phyloP scores from a whole-genome alignment of 2,113 vertebrate species.

The Cheilinus undulatus region DNA sequence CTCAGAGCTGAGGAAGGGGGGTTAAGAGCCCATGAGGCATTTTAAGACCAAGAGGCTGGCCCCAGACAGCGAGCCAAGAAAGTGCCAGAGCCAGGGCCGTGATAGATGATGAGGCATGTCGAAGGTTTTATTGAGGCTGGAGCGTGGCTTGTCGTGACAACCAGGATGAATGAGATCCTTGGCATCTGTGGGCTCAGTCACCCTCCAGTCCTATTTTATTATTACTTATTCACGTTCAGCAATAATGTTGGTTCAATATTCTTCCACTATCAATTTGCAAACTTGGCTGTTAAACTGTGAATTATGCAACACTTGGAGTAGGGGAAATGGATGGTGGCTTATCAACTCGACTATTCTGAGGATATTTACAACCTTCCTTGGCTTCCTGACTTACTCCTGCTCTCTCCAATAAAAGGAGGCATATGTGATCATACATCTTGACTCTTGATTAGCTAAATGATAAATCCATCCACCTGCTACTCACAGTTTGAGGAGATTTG shows the following conservation, averaged over 20 bases:
- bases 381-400: slow-evolving; percentile 18
- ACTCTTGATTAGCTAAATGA: slow-evolving; percentile 44
- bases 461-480: slow-evolving; percentile 12
- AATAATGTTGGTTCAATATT: slow-evolving; percentile 62
- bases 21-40: slow-evolving; percentile 21
- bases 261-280: slow-evolving; percentile 64
- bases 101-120: slow-evolving; percentile 62
- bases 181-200: slow-evolving; percentile 42
- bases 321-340: slow-evolving; percentile 22
- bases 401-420: slow-evolving; percentile 5
- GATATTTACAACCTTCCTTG: slow-evolving; percentile 46
- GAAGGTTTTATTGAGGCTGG: slow-evolving; percentile 61
- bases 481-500: slow-evolving; percentile 38
- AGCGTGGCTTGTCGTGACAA: slow-evolving; percentile 52
- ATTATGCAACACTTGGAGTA: slow-evolving; percentile 58
- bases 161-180: slow-evolving; percentile 61
- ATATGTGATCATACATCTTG: slow-evolving; percentile 16
- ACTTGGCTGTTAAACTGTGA: slow-evolving; percentile 66
- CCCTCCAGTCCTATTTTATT: slow-evolving; percentile 45
- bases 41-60: slow-evolving; percentile 22
- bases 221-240: slow-evolving; percentile 61
- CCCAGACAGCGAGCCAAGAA: slow-evolving; percentile 51
- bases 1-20: neutral
- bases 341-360: slow-evolving; percentile 41
- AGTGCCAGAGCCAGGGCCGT: slow-evolving; percentile 52